Evolutionary conservation across 2,797 vertebrate genomes (phyloP), one percentile per base, ranked within the genome.

Genomic region (Apogon talboti): DNA sequence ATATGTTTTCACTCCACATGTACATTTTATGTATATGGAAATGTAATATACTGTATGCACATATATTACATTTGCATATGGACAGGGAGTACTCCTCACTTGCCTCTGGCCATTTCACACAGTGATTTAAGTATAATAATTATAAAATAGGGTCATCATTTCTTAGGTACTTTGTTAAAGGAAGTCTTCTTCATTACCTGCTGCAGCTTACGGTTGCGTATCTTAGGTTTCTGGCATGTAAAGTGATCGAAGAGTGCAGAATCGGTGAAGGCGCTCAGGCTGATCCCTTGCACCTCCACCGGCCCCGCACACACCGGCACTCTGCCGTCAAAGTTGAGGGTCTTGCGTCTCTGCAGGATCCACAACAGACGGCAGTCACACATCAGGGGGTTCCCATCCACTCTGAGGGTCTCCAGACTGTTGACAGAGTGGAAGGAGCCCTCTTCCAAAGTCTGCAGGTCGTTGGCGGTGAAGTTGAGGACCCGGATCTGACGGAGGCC

Each of bases 281-380:
- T 94, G 5, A 96, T 91, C 8, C 98, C 98, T 69, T 95, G 96
- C 61, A 98, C 95, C 82, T 97, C 96, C 3, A 95, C 91, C 0
- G 98, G 98, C 0, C 94, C 94, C n/a, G 95, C 94, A 74, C 98
- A 99, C 85, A 96, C 94, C 0, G 98, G 98, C 70, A 95, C 95
- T 71, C 95, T 94, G 82, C 96, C 95, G 13, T 98, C 96, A 11
- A 99, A 99, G 89, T 98, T 96, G 73, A 99, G 94, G 1, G 96
- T 98, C 89, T 96, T 97, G 43, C 98, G 93, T 11, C 96, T 94
- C 82, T 98, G 97, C 87, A 98, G 95, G 85, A 99, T 95, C 98
- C 98, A 99, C 66, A 99, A 94, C 66, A 99, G 94, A 74, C 98
- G 96, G 78, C 98, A 99, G 93, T 99, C 98, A 1, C 98, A 99